Conservation (phyloP, 2,113 vertebrate species). For the Eurypyga helias region DNA sequence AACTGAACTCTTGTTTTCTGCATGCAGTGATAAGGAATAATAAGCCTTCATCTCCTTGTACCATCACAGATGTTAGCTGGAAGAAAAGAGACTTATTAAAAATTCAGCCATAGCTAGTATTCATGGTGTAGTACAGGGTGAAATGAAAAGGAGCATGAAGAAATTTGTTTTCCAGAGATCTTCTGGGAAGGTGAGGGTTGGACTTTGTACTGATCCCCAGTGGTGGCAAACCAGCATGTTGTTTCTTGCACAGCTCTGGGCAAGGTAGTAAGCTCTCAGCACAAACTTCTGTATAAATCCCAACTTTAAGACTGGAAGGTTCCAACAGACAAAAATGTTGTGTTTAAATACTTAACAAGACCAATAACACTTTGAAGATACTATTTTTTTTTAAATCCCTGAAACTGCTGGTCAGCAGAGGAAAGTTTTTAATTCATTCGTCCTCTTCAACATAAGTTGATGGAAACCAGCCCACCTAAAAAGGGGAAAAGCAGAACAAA, state of each 20-base stretch:
- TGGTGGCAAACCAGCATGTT: constrained; percentile 42
- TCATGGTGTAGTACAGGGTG: constrained; percentile 21
- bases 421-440: constrained; percentile 78
- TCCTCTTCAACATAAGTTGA: constrained; percentile 98
- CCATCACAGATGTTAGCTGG: constrained; percentile 27
- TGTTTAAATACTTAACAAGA: constrained; percentile 61
- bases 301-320: constrained; percentile 65
- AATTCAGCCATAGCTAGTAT: constrained; percentile 60
- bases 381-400: constrained; percentile 49
- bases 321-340: constrained; percentile 59
- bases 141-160: constrained; percentile 69
- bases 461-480: constrained; percentile 97
- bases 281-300: constrained; percentile 65
- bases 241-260: constrained; percentile 65
- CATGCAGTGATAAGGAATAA: constrained; percentile 44
- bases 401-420: constrained; percentile 46
- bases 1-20: constrained; percentile 7
- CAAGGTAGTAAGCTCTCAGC: constrained; percentile 71
- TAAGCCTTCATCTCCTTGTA: constrained; percentile 47
- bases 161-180: constrained; percentile 40
- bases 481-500: constrained; percentile 44
- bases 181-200: constrained; percentile 29
- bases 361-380: constrained; percentile 20
- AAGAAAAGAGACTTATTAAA: constrained; percentile 17
- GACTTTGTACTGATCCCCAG: constrained; percentile 63